Percentiles rank a stretch among this genome's conserved stretches.
Conservation (phyloP, 2,113 vertebrate genomes). For the Laterallus jamaicensis region DNA sequence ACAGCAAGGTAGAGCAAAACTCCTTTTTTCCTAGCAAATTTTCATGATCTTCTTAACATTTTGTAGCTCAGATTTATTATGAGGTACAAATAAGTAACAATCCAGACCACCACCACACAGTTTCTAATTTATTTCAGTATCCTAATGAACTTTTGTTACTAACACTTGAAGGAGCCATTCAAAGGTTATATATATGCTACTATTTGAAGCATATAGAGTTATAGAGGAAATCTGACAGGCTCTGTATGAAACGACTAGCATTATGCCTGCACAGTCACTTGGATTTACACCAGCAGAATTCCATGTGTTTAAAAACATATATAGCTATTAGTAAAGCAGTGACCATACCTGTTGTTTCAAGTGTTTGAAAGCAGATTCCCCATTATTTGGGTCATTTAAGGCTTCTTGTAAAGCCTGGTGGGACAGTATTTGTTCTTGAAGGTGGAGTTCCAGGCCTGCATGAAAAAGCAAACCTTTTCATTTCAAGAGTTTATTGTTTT, state of each 20-base stretch:
- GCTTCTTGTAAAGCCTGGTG: slow-evolving; percentile 84
- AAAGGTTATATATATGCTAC: background rate
- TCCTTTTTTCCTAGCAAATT: background rate
- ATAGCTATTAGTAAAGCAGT: background rate
- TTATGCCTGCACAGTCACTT: background rate
- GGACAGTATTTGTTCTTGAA: slow-evolving; percentile 79
- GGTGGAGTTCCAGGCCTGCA: slow-evolving; percentile 75
- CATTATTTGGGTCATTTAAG: slow-evolving; percentile 89
- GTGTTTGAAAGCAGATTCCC: slow-evolving; percentile 91
- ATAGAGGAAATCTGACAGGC: background rate
- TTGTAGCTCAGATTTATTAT: background rate
- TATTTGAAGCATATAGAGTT: background rate
- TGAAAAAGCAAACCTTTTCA: slow-evolving; percentile 8
- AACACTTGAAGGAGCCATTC: background rate
- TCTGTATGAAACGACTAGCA: background rate
- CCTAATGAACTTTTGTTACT: background rate
- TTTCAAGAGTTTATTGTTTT: background rate
- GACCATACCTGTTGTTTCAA: slow-evolving; percentile 91
- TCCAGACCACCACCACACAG: background rate
- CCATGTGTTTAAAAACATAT: background rate
- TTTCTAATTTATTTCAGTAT: background rate
- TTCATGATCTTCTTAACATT: background rate
- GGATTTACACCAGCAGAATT: background rate
- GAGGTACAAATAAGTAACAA: background rate
- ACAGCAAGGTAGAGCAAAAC: background rate